Conservation (phyloP, 1,140 invertebrate species). For the Cydia strobilella region DNA sequence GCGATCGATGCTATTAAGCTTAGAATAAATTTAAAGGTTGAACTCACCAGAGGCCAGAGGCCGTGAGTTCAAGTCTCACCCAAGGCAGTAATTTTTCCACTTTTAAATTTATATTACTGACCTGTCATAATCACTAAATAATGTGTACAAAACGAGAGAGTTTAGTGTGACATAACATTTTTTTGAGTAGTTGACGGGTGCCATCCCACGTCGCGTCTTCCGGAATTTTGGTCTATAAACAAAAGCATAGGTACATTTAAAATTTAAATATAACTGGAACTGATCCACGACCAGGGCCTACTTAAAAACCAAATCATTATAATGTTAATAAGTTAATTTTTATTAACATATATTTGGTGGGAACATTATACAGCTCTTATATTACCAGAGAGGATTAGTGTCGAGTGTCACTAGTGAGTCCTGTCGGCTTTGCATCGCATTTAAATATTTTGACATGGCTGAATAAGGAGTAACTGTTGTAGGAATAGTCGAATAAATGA, state of each 20-base stretch:
- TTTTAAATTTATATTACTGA: too few species aligned
- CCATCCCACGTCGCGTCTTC: not conserved
- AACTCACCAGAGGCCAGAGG: too few species aligned
- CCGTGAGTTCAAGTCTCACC: too few species aligned
- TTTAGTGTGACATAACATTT: too few species aligned
- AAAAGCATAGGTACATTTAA: not conserved
- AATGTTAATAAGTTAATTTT: not conserved
- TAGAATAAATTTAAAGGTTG: too few species aligned
- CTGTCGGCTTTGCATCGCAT: slow-evolving; percentile 9
- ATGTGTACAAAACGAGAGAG: too few species aligned
- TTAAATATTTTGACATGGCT: slow-evolving; percentile 16
- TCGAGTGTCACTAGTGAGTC: slow-evolving; percentile 8
- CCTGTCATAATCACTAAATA: too few species aligned
- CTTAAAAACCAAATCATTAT: not conserved
- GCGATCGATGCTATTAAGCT: too few species aligned
- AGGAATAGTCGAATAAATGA: slow-evolving; percentile 6
- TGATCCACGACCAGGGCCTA: not conserved
- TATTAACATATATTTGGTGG: slow-evolving; percentile 2
- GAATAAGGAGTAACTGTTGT: slow-evolving; percentile 1
- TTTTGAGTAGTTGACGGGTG: not conserved
- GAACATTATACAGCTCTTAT: slow-evolving; percentile 11
- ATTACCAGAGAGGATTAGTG: not conserved
- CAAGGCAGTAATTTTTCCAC: too few species aligned
- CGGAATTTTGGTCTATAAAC: not conserved
- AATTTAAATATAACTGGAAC: not conserved